Base-by-base conservation (phyloP, 1,140 invertebrate species). In the Epicauta chinensis region DNA sequence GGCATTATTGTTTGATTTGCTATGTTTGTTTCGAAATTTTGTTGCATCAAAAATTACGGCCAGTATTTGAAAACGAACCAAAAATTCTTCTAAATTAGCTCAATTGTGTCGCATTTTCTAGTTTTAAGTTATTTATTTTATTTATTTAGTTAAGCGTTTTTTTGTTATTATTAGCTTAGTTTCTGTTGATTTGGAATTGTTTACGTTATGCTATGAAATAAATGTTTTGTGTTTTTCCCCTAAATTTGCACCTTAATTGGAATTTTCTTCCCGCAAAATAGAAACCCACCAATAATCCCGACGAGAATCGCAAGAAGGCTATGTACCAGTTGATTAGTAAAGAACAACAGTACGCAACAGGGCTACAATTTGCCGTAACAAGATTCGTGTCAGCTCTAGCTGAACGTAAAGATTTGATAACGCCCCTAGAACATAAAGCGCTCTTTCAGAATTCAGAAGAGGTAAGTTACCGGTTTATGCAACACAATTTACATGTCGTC, bases 371-470 rank as follows among this genome's bases (percentile, higher is more conserved):
- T 60, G 86, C 86, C 1, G 73, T 88, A 5, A 77, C 82, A 29
- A 77, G 86, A 46, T 90, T 88, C 62, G 78, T 86, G 11, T 78
- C 78, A 3, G 83, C 87, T 0, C 60, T 90, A 46, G 72, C 78
- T 2, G 86, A 89, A 59, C 76, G 83, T 45, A 79, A 78, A 37
- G 87, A 91, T 57, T 73, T 90, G 1, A 79, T 89, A 11, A 80
- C 81, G 1, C 75, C 81, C 2, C 77, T 78, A 16, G 87, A 91
- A 62, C 86, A 90, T 67, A 76, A 81, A 64, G 77, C 83, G 6
- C 72, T 91, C 9, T 91, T 90, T 66, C 88, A 91, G 71, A 91
- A 91, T 67, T 77, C 84, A 46, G 87, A 90, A 68, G 88, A 91
- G 73, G 81, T 82, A 71, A 58, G 38, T 48, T 23, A 7, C 32